These are phyloP conservation scores for Chalcosyrphus nemorum DNA, from an alignment of 2,888 invertebrate genomes.

Conservation along the genomic window DNA sequence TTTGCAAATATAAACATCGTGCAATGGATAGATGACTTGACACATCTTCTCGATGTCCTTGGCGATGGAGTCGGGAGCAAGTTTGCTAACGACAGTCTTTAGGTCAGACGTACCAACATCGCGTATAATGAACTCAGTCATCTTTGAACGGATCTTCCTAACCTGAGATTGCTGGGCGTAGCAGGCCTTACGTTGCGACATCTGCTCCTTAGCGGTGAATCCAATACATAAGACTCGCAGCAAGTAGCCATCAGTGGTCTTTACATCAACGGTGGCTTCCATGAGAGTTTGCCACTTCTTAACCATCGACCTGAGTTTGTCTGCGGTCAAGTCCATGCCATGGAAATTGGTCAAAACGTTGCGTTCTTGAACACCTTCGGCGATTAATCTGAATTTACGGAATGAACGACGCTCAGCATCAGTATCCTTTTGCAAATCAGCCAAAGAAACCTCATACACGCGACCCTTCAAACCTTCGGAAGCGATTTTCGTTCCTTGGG, in stretches of 20 bases:
- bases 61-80: slow-evolving; percentile 98
- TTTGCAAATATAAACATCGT: slow-evolving; percentile 99
- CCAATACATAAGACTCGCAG: slow-evolving; percentile 99
- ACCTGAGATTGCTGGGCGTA: no score
- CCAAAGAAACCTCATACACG: no score
- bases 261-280: slow-evolving; percentile 98
- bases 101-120: no score
- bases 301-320: slow-evolving; percentile 98
- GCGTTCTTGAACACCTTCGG: slow-evolving; percentile 85
- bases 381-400: no score
- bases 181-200: no score
- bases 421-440: no score
- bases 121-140: slow-evolving; percentile 92
- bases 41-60: slow-evolving; percentile 99
- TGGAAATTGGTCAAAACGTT: slow-evolving; percentile 99
- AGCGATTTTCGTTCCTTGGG: slow-evolving; percentile 84
- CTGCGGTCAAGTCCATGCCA: slow-evolving; percentile 99
- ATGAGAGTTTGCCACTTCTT: slow-evolving; percentile 99
- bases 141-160: slow-evolving; percentile 96
- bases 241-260: slow-evolving; percentile 98
- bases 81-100: slow-evolving; percentile 83
- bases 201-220: no score
- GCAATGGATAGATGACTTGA: slow-evolving; percentile 97
- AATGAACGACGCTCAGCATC: no score
- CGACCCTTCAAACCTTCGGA: not conserved